A percentile compares a stretch with the other conserved stretches of the same genome.
Conservation (phyloP, 2,888 invertebrate genomes). For the Diogma glabrata region DNA sequence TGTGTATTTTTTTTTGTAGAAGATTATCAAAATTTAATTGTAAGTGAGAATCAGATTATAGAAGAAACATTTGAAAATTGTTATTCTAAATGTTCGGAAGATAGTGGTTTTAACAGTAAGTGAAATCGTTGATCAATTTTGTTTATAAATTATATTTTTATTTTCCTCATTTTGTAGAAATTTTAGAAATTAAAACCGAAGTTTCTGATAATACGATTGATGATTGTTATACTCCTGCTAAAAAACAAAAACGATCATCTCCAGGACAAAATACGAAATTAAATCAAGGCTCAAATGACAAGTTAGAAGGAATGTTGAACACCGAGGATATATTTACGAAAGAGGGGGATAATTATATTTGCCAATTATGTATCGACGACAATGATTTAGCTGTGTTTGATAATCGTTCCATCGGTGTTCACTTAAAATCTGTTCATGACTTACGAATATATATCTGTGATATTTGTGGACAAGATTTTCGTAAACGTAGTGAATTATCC, state of each 20-base stretch:
- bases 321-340: neutral
- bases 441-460: constrained; percentile 57
- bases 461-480: constrained; percentile 52
- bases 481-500: constrained; percentile 49
- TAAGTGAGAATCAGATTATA: neutral
- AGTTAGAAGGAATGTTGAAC: no score
- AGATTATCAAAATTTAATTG: constrained; percentile 10
- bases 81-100: neutral
- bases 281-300: neutral
- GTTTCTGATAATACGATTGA: constrained; percentile 1
- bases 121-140: neutral
- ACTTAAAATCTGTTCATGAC: constrained; percentile 49
- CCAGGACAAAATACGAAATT: no score
- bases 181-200: constrained; percentile 2
- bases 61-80: constrained; percentile 4
- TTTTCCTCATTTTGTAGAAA: neutral
- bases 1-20: constrained; percentile 1
- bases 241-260: neutral
- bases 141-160: neutral
- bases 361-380: constrained; percentile 27
- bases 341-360: constrained; percentile 40
- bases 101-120: neutral
- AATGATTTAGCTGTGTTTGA: constrained; percentile 38
- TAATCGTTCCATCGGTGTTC: constrained; percentile 47
- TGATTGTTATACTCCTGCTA: no score